These are phyloP conservation scores for Leucoraja erinaceus DNA, from an alignment of 2,113 vertebrate species.

Conservation along the genomic window DNA sequence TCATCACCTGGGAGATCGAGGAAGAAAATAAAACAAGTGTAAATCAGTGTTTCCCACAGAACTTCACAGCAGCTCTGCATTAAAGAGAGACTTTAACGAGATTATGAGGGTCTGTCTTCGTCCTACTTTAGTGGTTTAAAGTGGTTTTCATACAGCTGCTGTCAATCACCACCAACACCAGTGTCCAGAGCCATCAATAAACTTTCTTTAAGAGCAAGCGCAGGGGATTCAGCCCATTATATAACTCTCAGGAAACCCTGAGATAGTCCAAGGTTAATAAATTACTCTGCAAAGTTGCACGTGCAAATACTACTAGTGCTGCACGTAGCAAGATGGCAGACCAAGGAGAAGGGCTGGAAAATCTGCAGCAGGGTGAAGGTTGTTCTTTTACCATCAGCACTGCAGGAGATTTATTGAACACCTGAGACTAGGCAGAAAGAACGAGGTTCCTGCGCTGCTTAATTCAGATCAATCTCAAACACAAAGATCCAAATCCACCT, in stretches of 20 bases:
- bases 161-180: not conserved
- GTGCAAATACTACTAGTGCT: not conserved
- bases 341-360: no score
- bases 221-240: not conserved
- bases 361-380: not conserved
- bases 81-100: not conserved
- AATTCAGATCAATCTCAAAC: not conserved
- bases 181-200: not conserved
- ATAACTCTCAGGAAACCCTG: not conserved
- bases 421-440: no score
- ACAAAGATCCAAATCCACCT: not conserved
- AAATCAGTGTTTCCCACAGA: not conserved
- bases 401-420: not conserved
- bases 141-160: not conserved
- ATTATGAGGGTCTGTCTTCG: not conserved
- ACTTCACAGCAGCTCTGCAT: not conserved
- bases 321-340: not conserved
- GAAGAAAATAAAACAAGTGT: not conserved
- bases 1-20: slow-evolving; percentile 66
- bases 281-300: not conserved
- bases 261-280: not conserved
- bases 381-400: not conserved
- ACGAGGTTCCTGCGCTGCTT: no score
- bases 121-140: not conserved
- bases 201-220: not conserved